Evolutionary conservation across 2,797 vertebrate genomes (phyloP).

Genomic region (Rhinophrynus dorsalis): DNA sequence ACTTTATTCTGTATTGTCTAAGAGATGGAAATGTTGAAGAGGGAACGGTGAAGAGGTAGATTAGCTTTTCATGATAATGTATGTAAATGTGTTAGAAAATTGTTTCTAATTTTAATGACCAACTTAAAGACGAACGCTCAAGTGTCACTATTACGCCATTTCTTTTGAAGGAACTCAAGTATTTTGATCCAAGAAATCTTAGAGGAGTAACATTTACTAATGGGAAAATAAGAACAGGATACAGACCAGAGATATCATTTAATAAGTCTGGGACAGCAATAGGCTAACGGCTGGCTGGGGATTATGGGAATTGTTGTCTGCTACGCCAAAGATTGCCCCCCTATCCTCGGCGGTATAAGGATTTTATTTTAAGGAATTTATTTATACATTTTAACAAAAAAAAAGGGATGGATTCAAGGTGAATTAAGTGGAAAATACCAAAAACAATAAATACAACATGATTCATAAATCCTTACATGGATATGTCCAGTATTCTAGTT

Average conservation of each 20-base stretch:
- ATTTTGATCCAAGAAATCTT: neutral
- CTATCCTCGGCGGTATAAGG: no score
- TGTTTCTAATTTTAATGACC: slow-evolving; percentile 12
- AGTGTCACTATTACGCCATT: neutral
- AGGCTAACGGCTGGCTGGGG: no score
- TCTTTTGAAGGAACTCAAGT: neutral
- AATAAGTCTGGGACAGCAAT: slow-evolving; percentile 10
- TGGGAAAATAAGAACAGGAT: neutral
- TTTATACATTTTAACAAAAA: no score
- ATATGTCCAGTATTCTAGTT: no score
- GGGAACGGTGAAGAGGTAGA: slow-evolving; percentile 7
- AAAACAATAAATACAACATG: no score
- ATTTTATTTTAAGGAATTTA: no score
- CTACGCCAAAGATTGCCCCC: no score
- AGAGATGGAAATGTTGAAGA: neutral
- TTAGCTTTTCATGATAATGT: slow-evolving; percentile 10
- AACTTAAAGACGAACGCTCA: neutral
- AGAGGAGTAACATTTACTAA: neutral
- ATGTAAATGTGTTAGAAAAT: slow-evolving; percentile 17
- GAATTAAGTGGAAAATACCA: no score
- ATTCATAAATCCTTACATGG: no score
- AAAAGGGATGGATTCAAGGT: no score
- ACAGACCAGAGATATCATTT: neutral
- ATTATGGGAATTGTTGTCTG: no score
- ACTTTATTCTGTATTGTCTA: slow-evolving; percentile 15